Evolutionary conservation across 2,797 vertebrate species (phyloP).

Genomic region (Falco biarmicus): DNA sequence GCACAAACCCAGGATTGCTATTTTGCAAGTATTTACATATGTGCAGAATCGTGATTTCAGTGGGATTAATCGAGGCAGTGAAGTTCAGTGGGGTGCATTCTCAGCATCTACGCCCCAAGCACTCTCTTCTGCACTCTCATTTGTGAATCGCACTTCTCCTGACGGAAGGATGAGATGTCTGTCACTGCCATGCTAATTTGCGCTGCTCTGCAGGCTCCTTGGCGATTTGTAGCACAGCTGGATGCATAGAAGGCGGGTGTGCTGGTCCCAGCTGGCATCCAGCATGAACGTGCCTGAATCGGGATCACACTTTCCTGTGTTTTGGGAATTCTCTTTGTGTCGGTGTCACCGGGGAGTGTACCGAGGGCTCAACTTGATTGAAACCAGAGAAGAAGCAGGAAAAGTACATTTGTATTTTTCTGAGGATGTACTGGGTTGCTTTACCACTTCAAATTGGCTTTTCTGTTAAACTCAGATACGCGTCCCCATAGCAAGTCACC

Average conservation of each 20-base stretch:
- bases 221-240: not conserved
- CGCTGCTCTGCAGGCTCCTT: not conserved
- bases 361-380: not conserved
- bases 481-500: not conserved
- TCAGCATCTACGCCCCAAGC: not conserved
- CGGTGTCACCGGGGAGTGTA: not conserved
- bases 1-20: fast-evolving
- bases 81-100: not conserved
- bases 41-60: not conserved
- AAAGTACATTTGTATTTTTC: not conserved
- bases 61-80: not conserved
- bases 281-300: not conserved
- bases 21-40: not conserved
- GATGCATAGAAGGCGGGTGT: not conserved
- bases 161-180: not conserved
- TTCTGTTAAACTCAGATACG: not conserved
- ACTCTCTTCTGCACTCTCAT: not conserved
- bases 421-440: not conserved
- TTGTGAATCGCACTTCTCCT: not conserved
- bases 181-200: not conserved
- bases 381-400: not conserved
- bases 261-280: not conserved
- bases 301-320: not conserved
- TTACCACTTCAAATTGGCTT: not conserved
- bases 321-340: not conserved